A percentile compares a stretch with the other conserved stretches of the same genome.
phyloP scores from a whole-genome alignment of 2,113 vertebrate genomes.

The Brachirus orientalis region DNA sequence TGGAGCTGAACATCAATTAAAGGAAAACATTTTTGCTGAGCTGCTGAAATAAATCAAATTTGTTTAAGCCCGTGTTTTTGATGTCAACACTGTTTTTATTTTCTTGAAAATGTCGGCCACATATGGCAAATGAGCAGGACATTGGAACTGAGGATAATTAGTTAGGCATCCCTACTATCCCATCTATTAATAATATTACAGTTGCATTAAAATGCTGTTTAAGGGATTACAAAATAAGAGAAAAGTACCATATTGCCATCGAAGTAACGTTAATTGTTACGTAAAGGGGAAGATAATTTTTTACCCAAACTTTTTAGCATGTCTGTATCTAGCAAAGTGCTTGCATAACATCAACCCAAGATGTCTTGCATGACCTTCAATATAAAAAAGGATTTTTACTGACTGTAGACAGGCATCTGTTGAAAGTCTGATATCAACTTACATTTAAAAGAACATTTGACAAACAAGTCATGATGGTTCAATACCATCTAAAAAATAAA shows the following conservation, averaged over 20 bases:
- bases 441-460: not conserved
- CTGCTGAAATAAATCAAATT: constrained; percentile 26
- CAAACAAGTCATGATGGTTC: constrained; percentile 13
- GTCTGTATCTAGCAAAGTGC: not conserved
- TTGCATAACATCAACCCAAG: not conserved
- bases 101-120: not conserved
- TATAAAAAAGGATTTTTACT: not conserved
- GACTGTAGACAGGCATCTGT: constrained; percentile 8
- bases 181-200: constrained; percentile 48
- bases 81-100: constrained; percentile 1
- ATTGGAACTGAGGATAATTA: constrained; percentile 50
- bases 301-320: no score
- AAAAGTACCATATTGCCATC: not conserved
- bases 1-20: constrained; percentile 33
- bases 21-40: constrained; percentile 37
- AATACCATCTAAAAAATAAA: constrained; percentile 26
- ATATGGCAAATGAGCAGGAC: constrained; percentile 5
- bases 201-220: constrained; percentile 8
- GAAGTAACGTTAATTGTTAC: not conserved
- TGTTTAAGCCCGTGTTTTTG: not conserved
- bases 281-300: not conserved
- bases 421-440: constrained; percentile 3
- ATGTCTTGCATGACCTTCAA: not conserved
- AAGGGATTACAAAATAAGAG: constrained; percentile 11
- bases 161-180: constrained; percentile 39